A percentile compares a stretch with the other conserved stretches of the same genome.
Conservation (phyloP, 2,888 invertebrate species). For the Rhingia campestris region DNA sequence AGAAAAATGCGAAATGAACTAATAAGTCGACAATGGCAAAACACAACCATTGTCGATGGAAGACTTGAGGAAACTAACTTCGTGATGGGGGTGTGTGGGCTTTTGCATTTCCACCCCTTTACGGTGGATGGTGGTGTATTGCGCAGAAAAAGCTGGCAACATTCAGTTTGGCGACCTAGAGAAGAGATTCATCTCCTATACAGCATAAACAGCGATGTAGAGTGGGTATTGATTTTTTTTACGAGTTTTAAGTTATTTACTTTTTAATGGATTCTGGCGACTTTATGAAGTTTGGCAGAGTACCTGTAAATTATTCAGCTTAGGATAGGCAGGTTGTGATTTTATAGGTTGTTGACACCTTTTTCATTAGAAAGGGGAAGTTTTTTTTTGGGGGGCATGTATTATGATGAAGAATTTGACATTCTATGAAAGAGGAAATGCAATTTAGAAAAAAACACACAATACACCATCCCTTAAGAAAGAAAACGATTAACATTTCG, state of each 20-base stretch:
- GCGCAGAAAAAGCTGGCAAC: constrained; percentile 54
- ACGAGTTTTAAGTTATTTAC: constrained; percentile 17
- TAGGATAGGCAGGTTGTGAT: too few relatives aligned
- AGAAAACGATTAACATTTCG: too few relatives aligned
- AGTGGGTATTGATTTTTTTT: constrained; percentile 56
- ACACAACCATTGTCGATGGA: constrained; percentile 79
- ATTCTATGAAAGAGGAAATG: too few relatives aligned
- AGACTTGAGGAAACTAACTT: constrained; percentile 80
- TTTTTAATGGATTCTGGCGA: background rate
- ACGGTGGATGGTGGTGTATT: background rate
- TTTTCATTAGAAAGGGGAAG: too few relatives aligned
- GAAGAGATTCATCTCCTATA: constrained; percentile 55
- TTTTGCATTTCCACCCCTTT: constrained; percentile 29
- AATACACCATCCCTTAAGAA: too few relatives aligned
- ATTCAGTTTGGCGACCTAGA: constrained; percentile 18
- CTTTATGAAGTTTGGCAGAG: too few relatives aligned
- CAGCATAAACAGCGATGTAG: background rate
- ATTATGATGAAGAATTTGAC: too few relatives aligned
- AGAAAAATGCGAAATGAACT: constrained; percentile 32
- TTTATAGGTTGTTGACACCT: too few relatives aligned
- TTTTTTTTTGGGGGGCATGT: too few relatives aligned
- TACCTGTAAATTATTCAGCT: too few relatives aligned
- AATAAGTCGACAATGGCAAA: constrained; percentile 68
- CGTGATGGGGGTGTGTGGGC: background rate
- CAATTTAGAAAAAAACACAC: too few relatives aligned